A percentile compares a stretch with the other conserved stretches of the same genome.
Conservation (phyloP, 2,888 invertebrate species). For the Pecten maximus region DNA sequence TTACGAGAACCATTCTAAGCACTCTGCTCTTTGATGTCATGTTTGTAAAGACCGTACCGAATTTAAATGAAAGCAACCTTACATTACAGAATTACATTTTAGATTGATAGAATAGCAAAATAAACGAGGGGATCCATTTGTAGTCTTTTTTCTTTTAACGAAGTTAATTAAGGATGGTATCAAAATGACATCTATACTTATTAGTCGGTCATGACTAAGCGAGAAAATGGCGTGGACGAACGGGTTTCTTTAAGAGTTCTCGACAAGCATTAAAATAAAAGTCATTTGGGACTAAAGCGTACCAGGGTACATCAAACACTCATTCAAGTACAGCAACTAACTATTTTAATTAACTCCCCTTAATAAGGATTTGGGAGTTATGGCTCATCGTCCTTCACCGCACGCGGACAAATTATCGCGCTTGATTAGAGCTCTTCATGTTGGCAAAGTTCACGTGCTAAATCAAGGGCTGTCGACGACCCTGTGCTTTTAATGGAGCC, state of each 20-base stretch:
- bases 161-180: not conserved
- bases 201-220: not conserved
- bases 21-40: not conserved
- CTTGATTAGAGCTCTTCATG: slow-evolving; percentile 29
- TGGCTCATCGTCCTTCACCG: not conserved
- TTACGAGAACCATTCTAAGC: not conserved
- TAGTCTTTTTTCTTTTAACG: slow-evolving; percentile 9
- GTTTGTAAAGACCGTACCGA: not conserved
- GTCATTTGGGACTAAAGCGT: slow-evolving; percentile 16
- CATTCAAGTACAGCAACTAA: slow-evolving; percentile 14
- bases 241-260: not conserved
- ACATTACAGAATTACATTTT: not conserved
- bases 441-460: slow-evolving; percentile 4
- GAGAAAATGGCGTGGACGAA: not conserved
- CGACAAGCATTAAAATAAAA: not conserved
- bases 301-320: slow-evolving; percentile 13
- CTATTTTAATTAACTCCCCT: slow-evolving; percentile 11
- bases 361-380: slow-evolving; percentile 5
- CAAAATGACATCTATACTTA: not conserved
- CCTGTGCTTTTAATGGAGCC: not conserved
- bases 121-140: not conserved
- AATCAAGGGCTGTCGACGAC: not conserved
- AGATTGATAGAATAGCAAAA: not conserved
- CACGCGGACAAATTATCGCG: slow-evolving; percentile 19
- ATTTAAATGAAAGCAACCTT: not conserved